A percentile compares a stretch with the other conserved stretches of the same genome.
Conservation (phyloP, 2,797 vertebrate species). For the Onychomys arenicola region DNA sequence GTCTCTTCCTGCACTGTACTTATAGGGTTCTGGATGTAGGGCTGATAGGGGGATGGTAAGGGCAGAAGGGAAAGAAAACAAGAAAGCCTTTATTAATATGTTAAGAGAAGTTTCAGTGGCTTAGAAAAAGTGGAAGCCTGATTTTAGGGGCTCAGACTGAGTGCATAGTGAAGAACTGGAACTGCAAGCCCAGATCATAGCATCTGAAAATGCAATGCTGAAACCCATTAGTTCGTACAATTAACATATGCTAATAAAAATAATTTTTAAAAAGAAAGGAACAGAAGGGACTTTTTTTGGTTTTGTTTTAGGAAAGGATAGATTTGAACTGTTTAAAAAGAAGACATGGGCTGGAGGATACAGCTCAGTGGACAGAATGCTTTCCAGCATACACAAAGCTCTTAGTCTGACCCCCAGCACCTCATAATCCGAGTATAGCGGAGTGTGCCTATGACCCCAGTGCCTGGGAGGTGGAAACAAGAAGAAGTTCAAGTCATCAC, state of each 20-base stretch:
- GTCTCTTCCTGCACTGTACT: not conserved
- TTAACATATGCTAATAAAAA: not conserved
- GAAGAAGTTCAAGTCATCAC: not conserved
- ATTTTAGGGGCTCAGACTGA: not conserved
- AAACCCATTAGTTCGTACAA: not conserved
- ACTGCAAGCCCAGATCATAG: not conserved
- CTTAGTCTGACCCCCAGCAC: not conserved
- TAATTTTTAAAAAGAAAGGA: not conserved
- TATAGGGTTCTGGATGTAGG: not conserved
- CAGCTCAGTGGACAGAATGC: not conserved
- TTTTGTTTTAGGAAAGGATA: not conserved
- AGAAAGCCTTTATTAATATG: constrained; percentile 17
- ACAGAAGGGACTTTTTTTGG: not conserved
- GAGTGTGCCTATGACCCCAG: not conserved
- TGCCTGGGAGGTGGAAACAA: not conserved
- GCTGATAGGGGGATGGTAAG: not conserved
- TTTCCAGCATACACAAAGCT: not conserved
- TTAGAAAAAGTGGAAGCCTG: not conserved
- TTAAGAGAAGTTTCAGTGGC: not conserved
- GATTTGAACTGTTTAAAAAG: constrained; percentile 7
- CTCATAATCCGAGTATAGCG: not conserved
- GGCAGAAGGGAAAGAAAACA: not conserved
- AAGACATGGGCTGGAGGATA: not conserved
- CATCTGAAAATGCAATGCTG: no score
- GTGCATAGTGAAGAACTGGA: not conserved